Evolutionary conservation across 2,888 invertebrate species (phyloP), one percentile per base, ranked within the genome.

Genomic region (Norana najaformis): DNA sequence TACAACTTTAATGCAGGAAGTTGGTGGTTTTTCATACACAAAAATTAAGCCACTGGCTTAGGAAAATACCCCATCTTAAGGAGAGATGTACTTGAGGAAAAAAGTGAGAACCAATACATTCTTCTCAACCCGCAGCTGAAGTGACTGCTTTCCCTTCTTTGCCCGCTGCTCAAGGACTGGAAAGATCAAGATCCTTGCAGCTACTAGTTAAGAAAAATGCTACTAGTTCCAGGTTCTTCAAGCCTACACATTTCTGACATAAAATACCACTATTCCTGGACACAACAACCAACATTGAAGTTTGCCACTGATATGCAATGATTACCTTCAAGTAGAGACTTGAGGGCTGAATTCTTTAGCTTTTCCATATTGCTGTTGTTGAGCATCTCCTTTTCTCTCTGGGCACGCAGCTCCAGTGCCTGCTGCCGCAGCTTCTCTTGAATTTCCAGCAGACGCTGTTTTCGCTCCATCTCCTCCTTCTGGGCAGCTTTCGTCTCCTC

Each of bases 401-500:
- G 92, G 85, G 91, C 90, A 53, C 91, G 88, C 85, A 91, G 91
- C 90, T 92, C 92, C 90, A 91, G 41, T 23, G 91, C 91, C 82
- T 90, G 90, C 83, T 90, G 89, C 35, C 69, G 41, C 53, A 90
- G 83, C 37, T 89, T 90, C 89, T 91, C 90, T 88, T 90, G 91
- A 34, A 90, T 90, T 88, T 91, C 90, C 16, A 90, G 85, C 37
- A 89, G 89, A 34, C 90, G 69, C 83, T 89, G 89, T 30, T 95
- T 94, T 88, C 96, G 93, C 95, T 98, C 98, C 92, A 97, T 97
- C 95, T 99, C 98, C 94, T 98, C 98, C 53, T 97, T 96, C 94
- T 98, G 98, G 0, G 99, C 99, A 38, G 97, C 97, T 90, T 98
- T 95, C 4, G 98, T 99, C 30, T 97, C 97, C 91, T 97, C 97